phyloP scores from a whole-genome alignment of 1,140 invertebrate species.

The Drosophila bipectinata region DNA sequence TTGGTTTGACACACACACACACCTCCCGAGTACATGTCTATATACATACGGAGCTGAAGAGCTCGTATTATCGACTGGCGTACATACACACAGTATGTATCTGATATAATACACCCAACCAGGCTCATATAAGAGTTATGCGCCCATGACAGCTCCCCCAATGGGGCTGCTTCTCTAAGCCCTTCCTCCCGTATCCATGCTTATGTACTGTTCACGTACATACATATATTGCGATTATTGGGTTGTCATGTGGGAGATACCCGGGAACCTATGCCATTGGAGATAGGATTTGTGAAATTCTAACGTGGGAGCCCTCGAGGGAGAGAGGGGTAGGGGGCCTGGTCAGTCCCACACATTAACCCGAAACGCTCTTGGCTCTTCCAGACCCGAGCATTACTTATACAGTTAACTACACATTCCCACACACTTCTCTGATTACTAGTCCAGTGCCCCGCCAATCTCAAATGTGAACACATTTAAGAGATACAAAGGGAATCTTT shows the following conservation, averaged over 20 bases:
- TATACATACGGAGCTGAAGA: background rate
- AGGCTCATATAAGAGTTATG: slow-evolving; percentile 67
- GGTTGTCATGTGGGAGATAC: background rate
- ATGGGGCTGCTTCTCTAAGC: slow-evolving; percentile 41
- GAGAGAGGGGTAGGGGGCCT: background rate
- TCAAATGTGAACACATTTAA: slow-evolving; percentile 71
- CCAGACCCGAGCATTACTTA: slow-evolving; percentile 59
- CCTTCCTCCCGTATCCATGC: slow-evolving; percentile 21
- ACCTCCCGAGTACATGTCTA: slow-evolving; percentile 30
- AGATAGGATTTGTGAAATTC: background rate
- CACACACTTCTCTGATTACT: slow-evolving; percentile 34
- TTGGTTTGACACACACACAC: slow-evolving; percentile 43
- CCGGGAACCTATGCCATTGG: background rate
- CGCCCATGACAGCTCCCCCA: slow-evolving; percentile 49
- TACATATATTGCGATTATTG: background rate
- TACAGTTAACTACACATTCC: slow-evolving; percentile 60
- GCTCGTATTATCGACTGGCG: slow-evolving; percentile 29
- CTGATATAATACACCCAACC: slow-evolving; percentile 48
- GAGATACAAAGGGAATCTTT: slow-evolving; percentile 64
- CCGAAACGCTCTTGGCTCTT: slow-evolving; percentile 17
- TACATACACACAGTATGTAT: slow-evolving; percentile 13
- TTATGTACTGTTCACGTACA: background rate
- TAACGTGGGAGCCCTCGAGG: background rate
- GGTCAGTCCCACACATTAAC: slow-evolving; percentile 55
- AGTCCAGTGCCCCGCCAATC: slow-evolving; percentile 29